phyloP scores from a whole-genome alignment of 1,140 invertebrate genomes.

The Fopius arisanus region DNA sequence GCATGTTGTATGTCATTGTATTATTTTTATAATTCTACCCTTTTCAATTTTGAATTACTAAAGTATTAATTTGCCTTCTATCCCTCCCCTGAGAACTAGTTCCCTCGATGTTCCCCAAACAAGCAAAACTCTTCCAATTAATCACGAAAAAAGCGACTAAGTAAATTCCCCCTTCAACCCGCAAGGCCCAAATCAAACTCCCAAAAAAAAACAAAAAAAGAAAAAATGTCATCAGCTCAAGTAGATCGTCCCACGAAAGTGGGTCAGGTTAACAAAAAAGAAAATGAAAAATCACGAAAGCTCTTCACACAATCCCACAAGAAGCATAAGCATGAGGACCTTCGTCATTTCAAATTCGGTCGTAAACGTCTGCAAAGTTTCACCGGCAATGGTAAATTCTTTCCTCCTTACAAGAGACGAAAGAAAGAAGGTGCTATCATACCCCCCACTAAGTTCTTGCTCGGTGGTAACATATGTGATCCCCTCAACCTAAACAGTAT shows the following conservation, averaged over 20 bases:
- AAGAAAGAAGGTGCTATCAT: conserved; percentile 76
- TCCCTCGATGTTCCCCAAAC: too few relatives aligned
- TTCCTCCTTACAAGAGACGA: conserved; percentile 70
- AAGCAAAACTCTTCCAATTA: neutral
- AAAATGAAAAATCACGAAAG: conserved; percentile 55
- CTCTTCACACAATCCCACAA: conserved; percentile 50
- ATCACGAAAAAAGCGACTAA: neutral
- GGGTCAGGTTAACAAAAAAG: conserved; percentile 49
- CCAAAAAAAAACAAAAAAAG: conserved; percentile 10
- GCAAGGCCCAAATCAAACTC: conserved; percentile 28
- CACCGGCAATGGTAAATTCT: conserved; percentile 61
- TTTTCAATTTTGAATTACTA: too few relatives aligned
- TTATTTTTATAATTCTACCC: too few relatives aligned
- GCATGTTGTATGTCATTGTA: too few relatives aligned
- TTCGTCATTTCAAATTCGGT: conserved; percentile 58
- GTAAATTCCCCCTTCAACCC: conserved; percentile 21
- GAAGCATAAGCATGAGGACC: conserved; percentile 61
- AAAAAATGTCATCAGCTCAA: conserved; percentile 51
- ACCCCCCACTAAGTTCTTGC: conserved; percentile 90
- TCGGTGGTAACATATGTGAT: conserved; percentile 95
- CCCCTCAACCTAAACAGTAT: conserved; percentile 93
- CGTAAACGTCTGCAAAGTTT: conserved; percentile 68
- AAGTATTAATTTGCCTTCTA: too few relatives aligned
- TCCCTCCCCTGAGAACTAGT: too few relatives aligned
- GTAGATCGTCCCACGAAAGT: conserved; percentile 52